These are phyloP conservation scores for Phrynocephalus versicolor DNA, from an alignment of 2,113 vertebrate genomes.

Conservation along the genomic window DNA sequence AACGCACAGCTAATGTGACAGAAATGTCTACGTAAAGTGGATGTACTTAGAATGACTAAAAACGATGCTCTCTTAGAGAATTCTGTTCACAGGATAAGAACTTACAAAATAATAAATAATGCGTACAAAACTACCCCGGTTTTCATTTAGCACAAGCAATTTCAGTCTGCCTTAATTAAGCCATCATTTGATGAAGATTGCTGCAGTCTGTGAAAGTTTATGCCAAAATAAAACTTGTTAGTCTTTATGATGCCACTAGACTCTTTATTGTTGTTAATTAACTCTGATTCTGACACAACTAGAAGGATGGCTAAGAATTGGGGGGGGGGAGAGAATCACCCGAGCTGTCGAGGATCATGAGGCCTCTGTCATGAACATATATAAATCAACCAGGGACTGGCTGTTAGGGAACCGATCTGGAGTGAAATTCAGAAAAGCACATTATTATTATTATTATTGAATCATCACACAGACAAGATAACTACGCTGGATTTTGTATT, in stretches of 20 bases:
- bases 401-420: neutral
- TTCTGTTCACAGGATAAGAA: constrained; percentile 20
- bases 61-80: constrained; percentile 49
- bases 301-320: neutral
- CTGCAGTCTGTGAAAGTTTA: too few relatives aligned
- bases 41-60: neutral
- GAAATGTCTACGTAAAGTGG: neutral
- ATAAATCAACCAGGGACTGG: neutral
- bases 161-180: neutral
- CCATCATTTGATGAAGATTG: too few relatives aligned
- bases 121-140: neutral
- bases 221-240: too few relatives aligned
- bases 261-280: too few relatives aligned
- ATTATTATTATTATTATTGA: too few relatives aligned
- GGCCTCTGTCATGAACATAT: neutral
- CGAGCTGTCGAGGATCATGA: neutral
- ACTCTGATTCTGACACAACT: too few relatives aligned
- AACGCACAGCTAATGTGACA: constrained; percentile 26
- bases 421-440: neutral
- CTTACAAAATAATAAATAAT: constrained; percentile 29
- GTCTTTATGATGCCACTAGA: too few relatives aligned
- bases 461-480: too few relatives aligned
- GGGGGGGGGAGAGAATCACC: constrained; percentile 26
- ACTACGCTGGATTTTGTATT: too few relatives aligned
- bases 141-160: neutral